phyloP scores from a whole-genome alignment of 2,113 vertebrate genomes.

The cattle (Bos taurus) region ARS-UCD2.0 NC_037345.1:2160001-2160500 shows the following conservation, averaged over 20 bases:
- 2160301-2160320: background rate
- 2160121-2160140: background rate
- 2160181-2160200: background rate
- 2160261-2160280: background rate
- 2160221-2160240: background rate
- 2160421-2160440: background rate
- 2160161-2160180: background rate
- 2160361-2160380: background rate
- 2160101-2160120: background rate
- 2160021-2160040: background rate
- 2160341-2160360: background rate
- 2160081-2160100: background rate
- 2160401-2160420: background rate
- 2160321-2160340: background rate
- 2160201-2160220: no score
- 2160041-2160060: background rate
- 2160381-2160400: background rate
- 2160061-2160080: background rate
- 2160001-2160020: background rate
- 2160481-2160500: background rate
- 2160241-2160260: background rate
- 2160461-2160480: background rate
- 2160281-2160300: background rate
- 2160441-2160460: background rate
- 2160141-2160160: background rate